Base-by-base conservation (phyloP, 2,113 vertebrate species). In the Oncorhynchus masou region DNA sequence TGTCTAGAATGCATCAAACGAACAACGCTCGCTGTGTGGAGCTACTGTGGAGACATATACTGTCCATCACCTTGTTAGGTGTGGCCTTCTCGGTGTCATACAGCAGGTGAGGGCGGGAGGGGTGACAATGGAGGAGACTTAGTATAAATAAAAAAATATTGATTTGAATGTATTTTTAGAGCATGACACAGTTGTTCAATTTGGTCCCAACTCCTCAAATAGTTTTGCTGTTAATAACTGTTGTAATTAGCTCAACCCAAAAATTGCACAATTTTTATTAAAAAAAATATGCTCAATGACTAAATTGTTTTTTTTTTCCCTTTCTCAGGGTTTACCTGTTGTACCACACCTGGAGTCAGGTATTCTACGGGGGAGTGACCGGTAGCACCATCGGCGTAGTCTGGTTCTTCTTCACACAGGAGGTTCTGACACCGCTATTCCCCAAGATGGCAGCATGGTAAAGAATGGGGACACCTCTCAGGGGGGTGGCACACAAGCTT, bases 21-120 rank as follows among this genome's bases (percentile, higher is more conserved):
- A 99, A 98, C 95, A 99, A 99, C 20, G 98, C 98, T 71, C 95
- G 97, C 79, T 99, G 97, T 92, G 93, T 98, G 93, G 97, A 99
- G 90, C 88, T 99, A 89, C 93, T 99, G 69, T 99, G 98, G 98
- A 95, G 98, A 92, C 97, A 99, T 2, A 83, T 99, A 86, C 92
- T 99, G 81, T 98, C 98, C 79, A 88, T 98, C 84, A 90, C 95
- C 84, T 94, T 99, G 81, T 89, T 99, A 89, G 94, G 94, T 57
- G 87, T 91, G 66, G 96, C 98, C 87, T 93, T 96, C 80, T 94
- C 94, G n/a, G 97, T 99, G 83, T 98, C 97, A 69, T 99, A 98
- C 89, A 99, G 98, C 95, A 97, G 98, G 98, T 99, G 93, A 57
- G 88, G 75, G 66, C 34, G 39, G 39, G 9, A 45, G 39, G 39